Conservation (phyloP, 2,888 invertebrate genomes). For the Alentia gelatinosa region DNA sequence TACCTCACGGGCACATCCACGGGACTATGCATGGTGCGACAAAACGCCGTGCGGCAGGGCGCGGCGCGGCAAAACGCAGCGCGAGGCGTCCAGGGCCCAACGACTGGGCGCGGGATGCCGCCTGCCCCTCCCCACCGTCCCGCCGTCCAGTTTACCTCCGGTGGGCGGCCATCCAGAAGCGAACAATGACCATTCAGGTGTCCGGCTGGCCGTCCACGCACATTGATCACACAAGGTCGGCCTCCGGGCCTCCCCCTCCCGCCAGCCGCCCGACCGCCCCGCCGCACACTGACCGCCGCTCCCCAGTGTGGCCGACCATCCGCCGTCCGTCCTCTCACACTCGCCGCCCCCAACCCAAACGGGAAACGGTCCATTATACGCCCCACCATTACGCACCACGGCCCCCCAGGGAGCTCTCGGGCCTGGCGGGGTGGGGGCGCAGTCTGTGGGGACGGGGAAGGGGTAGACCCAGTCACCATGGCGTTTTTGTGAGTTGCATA, state of each 20-base stretch:
- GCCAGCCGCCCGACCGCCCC: background rate
- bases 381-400: slow-evolving; percentile 23
- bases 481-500: slow-evolving; percentile 34
- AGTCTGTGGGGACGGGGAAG: background rate
- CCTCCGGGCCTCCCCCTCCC: background rate
- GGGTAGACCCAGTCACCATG: background rate
- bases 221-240: slow-evolving; percentile 14
- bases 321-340: background rate
- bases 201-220: slow-evolving; percentile 1
- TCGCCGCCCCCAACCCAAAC: too few relatives aligned
- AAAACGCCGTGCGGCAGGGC: background rate
- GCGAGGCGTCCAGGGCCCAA: background rate
- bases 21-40: background rate
- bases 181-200: slow-evolving; percentile 52
- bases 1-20: background rate
- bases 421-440: background rate
- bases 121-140: background rate
- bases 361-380: slow-evolving; percentile 21
- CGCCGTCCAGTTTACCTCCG: background rate
- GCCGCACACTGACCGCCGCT: background rate
- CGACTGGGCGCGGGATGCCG: background rate
- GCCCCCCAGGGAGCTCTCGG: slow-evolving; percentile 25
- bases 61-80: background rate
- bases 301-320: background rate
- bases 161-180: slow-evolving; percentile 16